These are phyloP conservation scores for Drosophila orena DNA, from an alignment of 1,140 invertebrate species.

Conservation along the genomic window DNA sequence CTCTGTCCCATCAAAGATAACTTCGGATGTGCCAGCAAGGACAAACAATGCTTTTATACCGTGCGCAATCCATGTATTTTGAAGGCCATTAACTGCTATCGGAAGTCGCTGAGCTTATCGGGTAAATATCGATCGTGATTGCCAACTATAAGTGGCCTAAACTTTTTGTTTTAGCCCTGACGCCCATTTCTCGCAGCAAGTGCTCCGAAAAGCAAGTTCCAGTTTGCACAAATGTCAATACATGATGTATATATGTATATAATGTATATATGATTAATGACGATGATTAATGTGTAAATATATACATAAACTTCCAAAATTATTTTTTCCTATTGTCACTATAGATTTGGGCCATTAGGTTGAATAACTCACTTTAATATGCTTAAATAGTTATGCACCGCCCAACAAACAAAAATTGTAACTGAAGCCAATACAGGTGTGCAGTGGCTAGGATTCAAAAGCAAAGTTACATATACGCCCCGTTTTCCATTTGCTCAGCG, in stretches of 20 bases:
- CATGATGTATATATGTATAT: too few species aligned
- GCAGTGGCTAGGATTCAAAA: not conserved
- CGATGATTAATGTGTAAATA: too few species aligned
- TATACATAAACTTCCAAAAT: not conserved
- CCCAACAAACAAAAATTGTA: too few species aligned
- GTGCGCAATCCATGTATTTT: conserved; percentile 1
- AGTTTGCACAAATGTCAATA: not conserved
- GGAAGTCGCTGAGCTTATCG: conserved; percentile 1
- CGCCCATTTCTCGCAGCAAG: conserved; percentile 3
- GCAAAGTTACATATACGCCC: conserved; percentile 19
- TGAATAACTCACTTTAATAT: too few species aligned
- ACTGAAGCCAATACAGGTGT: too few species aligned
- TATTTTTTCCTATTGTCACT: too few species aligned
- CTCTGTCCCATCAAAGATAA: conserved; percentile 1
- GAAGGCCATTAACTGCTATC: conserved; percentile 9
- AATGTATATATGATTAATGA: too few species aligned
- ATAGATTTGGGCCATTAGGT: not conserved
- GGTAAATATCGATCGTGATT: conserved; percentile 4
- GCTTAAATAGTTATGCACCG: too few species aligned
- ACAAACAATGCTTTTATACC: not conserved
- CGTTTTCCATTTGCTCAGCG: not conserved
- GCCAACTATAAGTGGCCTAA: not conserved
- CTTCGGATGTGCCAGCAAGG: conserved; percentile 2
- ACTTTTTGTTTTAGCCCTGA: not conserved
- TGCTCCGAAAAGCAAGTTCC: not conserved